These are phyloP conservation scores for Tetragonula clypearis DNA, from an alignment of 1,140 invertebrate species.

Conservation along the genomic window DNA sequence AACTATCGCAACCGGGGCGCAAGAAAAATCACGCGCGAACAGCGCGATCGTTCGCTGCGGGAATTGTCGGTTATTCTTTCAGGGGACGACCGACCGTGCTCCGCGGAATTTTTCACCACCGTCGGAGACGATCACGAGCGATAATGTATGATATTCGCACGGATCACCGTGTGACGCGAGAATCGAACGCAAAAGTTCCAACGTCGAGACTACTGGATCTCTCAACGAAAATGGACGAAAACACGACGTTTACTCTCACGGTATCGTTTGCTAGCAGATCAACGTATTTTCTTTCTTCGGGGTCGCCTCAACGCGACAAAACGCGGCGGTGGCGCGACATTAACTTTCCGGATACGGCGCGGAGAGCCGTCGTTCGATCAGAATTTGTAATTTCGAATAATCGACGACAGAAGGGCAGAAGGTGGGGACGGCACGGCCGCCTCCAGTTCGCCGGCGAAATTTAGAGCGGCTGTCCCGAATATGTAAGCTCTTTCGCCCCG, in stretches of 20 bases:
- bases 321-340: neutral
- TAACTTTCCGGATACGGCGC: conserved; percentile 44
- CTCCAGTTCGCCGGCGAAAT: conserved; percentile 40
- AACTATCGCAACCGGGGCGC: too few species aligned
- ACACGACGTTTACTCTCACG: conserved; percentile 19
- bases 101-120: neutral
- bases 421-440: neutral
- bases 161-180: neutral
- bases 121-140: neutral
- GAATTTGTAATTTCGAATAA: conserved; percentile 45
- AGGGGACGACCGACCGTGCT: neutral
- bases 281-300: neutral
- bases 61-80: conserved; percentile 31
- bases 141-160: neutral
- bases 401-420: conserved; percentile 26
- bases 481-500: conserved; percentile 52
- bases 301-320: neutral
- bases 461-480: conserved; percentile 47
- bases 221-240: conserved; percentile 6
- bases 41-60: conserved; percentile 7
- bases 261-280: neutral
- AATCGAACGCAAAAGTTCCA: neutral
- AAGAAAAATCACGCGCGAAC: neutral
- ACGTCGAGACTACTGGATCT: neutral
- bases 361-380: conserved; percentile 17